Conservation (phyloP, 2,797 vertebrate species). For the Margarornis squamiger region DNA sequence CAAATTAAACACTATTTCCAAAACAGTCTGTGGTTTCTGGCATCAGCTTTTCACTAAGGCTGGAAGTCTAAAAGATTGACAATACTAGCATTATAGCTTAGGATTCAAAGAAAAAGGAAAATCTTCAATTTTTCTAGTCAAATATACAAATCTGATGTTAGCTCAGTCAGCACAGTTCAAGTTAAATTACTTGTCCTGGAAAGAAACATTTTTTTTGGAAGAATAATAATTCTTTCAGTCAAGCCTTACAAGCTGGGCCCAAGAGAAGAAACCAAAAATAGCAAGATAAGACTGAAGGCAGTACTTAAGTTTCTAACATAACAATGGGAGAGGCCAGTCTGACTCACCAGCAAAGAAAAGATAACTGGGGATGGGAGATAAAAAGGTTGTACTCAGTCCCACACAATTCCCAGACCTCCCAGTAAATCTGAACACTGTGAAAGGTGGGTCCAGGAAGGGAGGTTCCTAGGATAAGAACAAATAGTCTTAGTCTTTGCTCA, state of each 20-base stretch:
- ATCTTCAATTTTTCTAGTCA: background rate
- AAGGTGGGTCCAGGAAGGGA: background rate
- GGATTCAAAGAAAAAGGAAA: background rate
- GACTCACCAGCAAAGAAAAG: slow-evolving; percentile 2
- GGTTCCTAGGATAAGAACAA: background rate
- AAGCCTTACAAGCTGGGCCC: background rate
- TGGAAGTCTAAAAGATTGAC: background rate
- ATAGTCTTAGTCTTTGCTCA: background rate
- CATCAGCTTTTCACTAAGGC: background rate
- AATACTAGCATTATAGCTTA: background rate
- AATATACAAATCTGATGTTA: background rate
- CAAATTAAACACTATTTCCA: background rate
- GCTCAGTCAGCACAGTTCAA: background rate
- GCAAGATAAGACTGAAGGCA: background rate
- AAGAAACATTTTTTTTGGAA: background rate
- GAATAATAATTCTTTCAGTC: background rate
- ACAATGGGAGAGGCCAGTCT: background rate
- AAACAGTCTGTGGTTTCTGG: background rate
- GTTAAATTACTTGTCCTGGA: background rate
- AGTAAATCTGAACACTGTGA: background rate
- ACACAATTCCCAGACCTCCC: background rate
- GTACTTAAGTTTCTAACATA: background rate
- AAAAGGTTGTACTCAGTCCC: slow-evolving; percentile 10
- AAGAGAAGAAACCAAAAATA: slow-evolving; percentile 2
- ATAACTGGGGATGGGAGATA: slow-evolving; percentile 3